Evolutionary conservation across 2,888 invertebrate genomes (phyloP).

Genomic region (Noctua pronuba): DNA sequence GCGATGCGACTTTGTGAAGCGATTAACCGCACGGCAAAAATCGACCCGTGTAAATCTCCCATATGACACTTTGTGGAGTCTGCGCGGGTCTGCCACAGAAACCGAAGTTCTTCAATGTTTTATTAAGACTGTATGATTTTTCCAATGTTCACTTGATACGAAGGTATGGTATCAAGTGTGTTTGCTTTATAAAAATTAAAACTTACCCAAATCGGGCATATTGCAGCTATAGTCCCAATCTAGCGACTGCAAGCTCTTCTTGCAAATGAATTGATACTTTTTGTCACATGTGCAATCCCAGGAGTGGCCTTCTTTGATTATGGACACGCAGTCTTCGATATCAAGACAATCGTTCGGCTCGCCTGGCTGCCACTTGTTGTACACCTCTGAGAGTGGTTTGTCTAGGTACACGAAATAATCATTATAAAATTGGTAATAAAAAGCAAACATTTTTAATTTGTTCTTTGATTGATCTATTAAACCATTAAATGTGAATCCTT

Average conservation of each 20-base stretch:
- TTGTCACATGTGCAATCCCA: conserved; percentile 77
- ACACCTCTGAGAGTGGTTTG: conserved; percentile 74
- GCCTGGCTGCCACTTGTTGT: conserved; percentile 76
- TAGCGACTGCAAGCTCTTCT: conserved; percentile 74
- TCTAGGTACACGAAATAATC: conserved; percentile 67
- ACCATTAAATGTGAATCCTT: background rate
- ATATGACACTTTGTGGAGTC: too few species aligned
- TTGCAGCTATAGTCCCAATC: conserved; percentile 80
- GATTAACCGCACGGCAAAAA: background rate
- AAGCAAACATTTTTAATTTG: background rate
- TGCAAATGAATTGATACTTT: conserved; percentile 79
- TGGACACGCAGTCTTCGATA: conserved; percentile 75
- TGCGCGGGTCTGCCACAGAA: too few species aligned
- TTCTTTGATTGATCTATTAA: background rate
- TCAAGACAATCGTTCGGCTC: conserved; percentile 78
- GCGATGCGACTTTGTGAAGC: background rate
- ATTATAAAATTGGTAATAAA: background rate
- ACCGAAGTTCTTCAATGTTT: too few species aligned
- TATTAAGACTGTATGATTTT: too few species aligned
- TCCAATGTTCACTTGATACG: too few species aligned
- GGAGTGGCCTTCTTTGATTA: conserved; percentile 13
- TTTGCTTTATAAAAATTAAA: too few species aligned
- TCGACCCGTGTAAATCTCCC: too few species aligned
- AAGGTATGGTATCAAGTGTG: too few species aligned
- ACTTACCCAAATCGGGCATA: conserved; percentile 76